These are phyloP conservation scores for Drosophila tsacasi DNA, from an alignment of 1,140 invertebrate species.

Conservation along the genomic window DNA sequence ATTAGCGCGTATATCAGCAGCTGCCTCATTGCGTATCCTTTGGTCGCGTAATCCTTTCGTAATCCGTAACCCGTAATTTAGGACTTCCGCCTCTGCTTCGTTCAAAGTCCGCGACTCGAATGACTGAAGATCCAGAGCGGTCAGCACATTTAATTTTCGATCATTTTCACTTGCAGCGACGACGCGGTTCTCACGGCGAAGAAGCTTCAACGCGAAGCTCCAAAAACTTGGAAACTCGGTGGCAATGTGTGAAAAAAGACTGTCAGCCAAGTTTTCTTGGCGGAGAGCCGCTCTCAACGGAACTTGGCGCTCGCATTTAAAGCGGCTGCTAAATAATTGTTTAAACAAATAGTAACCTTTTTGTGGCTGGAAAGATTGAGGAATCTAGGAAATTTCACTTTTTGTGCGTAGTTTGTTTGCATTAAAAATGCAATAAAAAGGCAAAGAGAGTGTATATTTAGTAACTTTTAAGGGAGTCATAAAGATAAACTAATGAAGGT, in stretches of 20 bases:
- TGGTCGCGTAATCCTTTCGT: constrained; percentile 34
- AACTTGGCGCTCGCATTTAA: constrained; percentile 44
- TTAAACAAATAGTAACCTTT: constrained; percentile 44
- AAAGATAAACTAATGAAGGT: constrained; percentile 21
- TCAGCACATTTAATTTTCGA: constrained; percentile 66
- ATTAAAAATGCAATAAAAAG: constrained; percentile 32
- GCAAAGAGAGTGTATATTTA: constrained; percentile 3
- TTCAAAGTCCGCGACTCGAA: constrained; percentile 67
- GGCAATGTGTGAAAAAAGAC: constrained; percentile 68
- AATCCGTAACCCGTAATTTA: constrained; percentile 1
- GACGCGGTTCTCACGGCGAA: constrained; percentile 15
- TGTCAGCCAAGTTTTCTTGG: constrained; percentile 19
- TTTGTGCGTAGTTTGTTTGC: constrained; percentile 49
- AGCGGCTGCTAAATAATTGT: constrained; percentile 58
- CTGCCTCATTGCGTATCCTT: constrained; percentile 53
- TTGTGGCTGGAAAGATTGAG: constrained; percentile 45
- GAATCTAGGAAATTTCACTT: constrained; percentile 70
- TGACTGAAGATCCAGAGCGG: constrained; percentile 63
- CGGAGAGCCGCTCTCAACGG: constrained; percentile 16
- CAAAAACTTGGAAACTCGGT: constrained; percentile 20
- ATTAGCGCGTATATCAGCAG: constrained; percentile 58
- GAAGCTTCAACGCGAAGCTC: constrained; percentile 6
- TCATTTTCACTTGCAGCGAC: constrained; percentile 70
- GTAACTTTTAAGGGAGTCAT: constrained; percentile 3
- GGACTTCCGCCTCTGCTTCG: constrained; percentile 50